A percentile compares a stretch with the other conserved stretches of the same genome.
phyloP scores from a whole-genome alignment of 1,140 invertebrate species.

The Brachionus rotundiformis region DNA sequence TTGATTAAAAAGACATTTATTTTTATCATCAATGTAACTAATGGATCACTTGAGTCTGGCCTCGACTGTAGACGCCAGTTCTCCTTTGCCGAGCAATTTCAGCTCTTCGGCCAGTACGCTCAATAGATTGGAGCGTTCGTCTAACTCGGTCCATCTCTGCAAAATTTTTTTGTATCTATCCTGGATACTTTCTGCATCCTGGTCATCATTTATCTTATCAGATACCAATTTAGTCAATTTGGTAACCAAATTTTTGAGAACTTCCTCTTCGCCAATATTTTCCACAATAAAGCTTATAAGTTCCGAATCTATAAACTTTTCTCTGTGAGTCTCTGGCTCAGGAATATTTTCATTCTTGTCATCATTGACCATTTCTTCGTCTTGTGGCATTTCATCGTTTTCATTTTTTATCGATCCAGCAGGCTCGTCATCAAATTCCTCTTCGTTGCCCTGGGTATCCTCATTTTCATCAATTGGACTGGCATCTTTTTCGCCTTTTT shows the following conservation, averaged over 20 bases:
- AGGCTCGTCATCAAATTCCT: slow-evolving; percentile 28
- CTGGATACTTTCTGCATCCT: neutral
- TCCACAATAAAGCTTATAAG: slow-evolving; percentile 12
- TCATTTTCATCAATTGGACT: slow-evolving; percentile 16
- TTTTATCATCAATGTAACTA: neutral
- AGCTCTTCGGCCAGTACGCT: neutral
- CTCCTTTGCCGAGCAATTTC: neutral
- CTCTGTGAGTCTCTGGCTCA: neutral
- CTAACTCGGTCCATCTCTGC: slow-evolving; percentile 31
- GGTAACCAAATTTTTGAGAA: neutral
- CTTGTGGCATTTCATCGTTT: neutral
- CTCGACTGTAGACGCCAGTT: neutral
- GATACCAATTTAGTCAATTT: neutral
- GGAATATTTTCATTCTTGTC: neutral
- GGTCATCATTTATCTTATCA: neutral
- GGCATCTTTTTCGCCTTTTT: neutral
- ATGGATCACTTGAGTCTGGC: neutral
- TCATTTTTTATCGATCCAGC: slow-evolving; percentile 14
- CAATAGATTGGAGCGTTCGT: neutral
- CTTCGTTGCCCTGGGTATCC: slow-evolving; percentile 10
- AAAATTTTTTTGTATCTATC: slow-evolving; percentile 32
- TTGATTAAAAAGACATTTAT: neutral
- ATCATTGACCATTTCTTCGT: slow-evolving; percentile 16
- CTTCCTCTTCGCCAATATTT: slow-evolving; percentile 6
- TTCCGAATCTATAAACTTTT: slow-evolving; percentile 27